phyloP scores from a whole-genome alignment of 2,113 vertebrate species.

The Cavia aperea region DNA sequence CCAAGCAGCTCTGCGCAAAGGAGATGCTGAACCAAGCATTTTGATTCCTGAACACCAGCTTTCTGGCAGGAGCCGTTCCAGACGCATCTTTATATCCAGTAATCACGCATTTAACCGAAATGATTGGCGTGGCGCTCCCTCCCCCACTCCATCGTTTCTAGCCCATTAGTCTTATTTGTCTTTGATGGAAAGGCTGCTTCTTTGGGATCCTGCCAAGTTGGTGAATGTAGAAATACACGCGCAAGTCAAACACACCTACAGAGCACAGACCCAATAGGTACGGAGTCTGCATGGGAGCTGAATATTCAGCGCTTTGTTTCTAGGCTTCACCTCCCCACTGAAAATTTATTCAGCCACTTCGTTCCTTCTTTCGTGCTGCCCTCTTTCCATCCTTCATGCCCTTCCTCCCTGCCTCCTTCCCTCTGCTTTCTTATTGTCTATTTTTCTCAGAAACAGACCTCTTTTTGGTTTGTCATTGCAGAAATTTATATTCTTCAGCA shows the following conservation, averaged over 20 bases:
- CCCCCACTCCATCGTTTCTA: neutral
- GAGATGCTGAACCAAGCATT: neutral
- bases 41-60: constrained; percentile 18
- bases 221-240: neutral
- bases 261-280: neutral
- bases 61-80: constrained; percentile 36
- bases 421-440: neutral
- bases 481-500: neutral
- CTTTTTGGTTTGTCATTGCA: neutral
- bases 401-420: neutral
- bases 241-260: constrained; percentile 29
- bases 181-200: constrained; percentile 29
- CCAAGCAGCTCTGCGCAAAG: constrained; percentile 20
- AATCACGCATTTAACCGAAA: constrained; percentile 32
- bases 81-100: constrained; percentile 34
- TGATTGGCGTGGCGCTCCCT: constrained; percentile 34
- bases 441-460: constrained; percentile 22
- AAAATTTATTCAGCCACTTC: neutral
- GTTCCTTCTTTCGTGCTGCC: neutral
- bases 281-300: neutral
- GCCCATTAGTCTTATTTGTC: constrained; percentile 48
- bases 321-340: neutral
- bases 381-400: neutral
- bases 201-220: constrained; percentile 44
- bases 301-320: constrained; percentile 20